Evolutionary conservation across 2,888 invertebrate species (phyloP), one percentile per base, ranked within the genome.

Genomic region (Heliconius ismenius): DNA sequence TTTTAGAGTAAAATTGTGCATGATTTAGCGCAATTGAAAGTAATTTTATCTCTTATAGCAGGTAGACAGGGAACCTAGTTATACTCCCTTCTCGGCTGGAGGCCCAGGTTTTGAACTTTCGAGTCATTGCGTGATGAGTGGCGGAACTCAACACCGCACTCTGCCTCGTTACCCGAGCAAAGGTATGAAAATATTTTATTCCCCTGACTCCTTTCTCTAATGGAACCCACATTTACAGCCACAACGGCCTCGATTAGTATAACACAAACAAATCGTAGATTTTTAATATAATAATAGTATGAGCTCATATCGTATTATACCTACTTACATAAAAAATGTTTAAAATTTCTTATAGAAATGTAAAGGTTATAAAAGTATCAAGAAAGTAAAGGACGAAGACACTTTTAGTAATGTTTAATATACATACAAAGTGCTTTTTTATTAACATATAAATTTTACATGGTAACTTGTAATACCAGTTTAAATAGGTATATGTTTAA

Each of bases 341-440:
- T 49, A 1, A 21, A 21, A 21, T 49, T 49, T 49, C 49, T 49
- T 60, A 60, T 60, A 24, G 21, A n/a, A 60, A 24, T 60, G 32
- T 64, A 32, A 36, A 65, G 10, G 21, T 64, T 32, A 62, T 62
- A 62, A 26, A 62, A 62, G 6, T 39, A 67, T 36, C 39, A 67
- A 67, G 39, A 43, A 67, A 67, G 67, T 43, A 67, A 43, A 67
- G 24, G 39, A 65, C 65, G 65, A 67, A 39, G 67, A 67, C 15
- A n/a, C n/a, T 65, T 65, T 62, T 65, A 36, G 43, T 43, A 36
- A 65, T n/a, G 0, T 65, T 65, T n/a, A 65, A 65, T 65, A 65
- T n/a, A 64, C 28, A 67, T 24, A 15, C 39, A 13, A 24, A 65
- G 24, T 28, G 24, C 6, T 26, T 24, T 43, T 39, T 39, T 43